phyloP scores from a whole-genome alignment of 2,888 invertebrate genomes.

The Drosophila helvetica region DNA sequence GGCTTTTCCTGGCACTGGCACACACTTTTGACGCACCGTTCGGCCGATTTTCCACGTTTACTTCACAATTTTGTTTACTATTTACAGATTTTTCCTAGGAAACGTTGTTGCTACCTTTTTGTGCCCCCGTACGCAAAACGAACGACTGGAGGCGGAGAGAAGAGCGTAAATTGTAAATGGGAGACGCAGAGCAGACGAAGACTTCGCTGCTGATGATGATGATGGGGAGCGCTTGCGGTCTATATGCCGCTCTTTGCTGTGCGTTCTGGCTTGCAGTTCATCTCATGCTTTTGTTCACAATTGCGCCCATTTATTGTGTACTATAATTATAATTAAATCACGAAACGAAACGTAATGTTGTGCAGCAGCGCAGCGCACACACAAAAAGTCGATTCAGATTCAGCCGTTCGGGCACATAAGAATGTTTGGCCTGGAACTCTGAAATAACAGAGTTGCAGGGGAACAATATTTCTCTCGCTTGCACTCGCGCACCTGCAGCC shows the following conservation, averaged over 20 bases:
- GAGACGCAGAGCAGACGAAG: conserved; percentile 36
- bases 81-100: conserved; percentile 78
- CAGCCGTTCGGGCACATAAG: conserved; percentile 52
- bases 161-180: conserved; percentile 4
- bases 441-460: conserved; percentile 69
- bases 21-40: conserved; percentile 33
- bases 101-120: conserved; percentile 75
- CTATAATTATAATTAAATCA: conserved; percentile 72
- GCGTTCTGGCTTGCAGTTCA: background rate
- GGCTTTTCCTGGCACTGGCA: conserved; percentile 1
- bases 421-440: conserved; percentile 76
- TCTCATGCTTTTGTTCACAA: conserved; percentile 11
- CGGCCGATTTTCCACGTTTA: conserved; percentile 46
- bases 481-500: conserved; percentile 54
- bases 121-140: conserved; percentile 34
- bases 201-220: conserved; percentile 9
- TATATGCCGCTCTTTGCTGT: conserved; percentile 3
- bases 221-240: conserved; percentile 14
- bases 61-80: conserved; percentile 77
- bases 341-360: conserved; percentile 38
- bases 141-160: conserved; percentile 23
- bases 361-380: conserved; percentile 61
- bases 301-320: conserved; percentile 54
- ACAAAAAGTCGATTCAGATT: conserved; percentile 77
- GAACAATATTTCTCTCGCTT: conserved; percentile 51